Conservation (phyloP, 2,797 vertebrate genomes). For the Labroides dimidiatus region DNA sequence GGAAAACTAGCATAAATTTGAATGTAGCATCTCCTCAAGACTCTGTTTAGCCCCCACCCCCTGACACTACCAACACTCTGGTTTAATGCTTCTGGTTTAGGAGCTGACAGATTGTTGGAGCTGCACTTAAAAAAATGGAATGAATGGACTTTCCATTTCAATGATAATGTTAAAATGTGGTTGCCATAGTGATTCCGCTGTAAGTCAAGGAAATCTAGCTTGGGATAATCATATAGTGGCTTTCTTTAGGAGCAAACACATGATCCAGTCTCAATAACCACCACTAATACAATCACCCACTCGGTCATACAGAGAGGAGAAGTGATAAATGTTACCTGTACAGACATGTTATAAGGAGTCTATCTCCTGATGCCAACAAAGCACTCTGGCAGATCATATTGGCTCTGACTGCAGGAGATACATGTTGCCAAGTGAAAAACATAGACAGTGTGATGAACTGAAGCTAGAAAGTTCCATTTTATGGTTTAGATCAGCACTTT, state of each 20-base stretch:
- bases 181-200: slow-evolving; percentile 43
- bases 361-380: background rate
- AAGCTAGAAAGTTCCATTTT: slow-evolving; percentile 7
- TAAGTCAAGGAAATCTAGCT: background rate
- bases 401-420: background rate
- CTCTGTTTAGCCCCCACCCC: too few species aligned
- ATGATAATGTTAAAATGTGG: slow-evolving; percentile 1
- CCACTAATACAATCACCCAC: background rate
- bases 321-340: background rate
- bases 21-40: too few species aligned
- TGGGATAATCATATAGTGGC: slow-evolving; percentile 1
- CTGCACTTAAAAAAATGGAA: too few species aligned
- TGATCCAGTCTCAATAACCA: background rate
- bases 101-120: too few species aligned
- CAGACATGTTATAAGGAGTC: background rate
- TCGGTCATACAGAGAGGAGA: background rate
- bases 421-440: slow-evolving; percentile 7
- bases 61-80: too few species aligned
- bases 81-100: too few species aligned
- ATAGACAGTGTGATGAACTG: background rate
- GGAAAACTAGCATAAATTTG: too few species aligned
- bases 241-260: slow-evolving; percentile 1
- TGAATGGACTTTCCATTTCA: background rate
- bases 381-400: slow-evolving; percentile 12
- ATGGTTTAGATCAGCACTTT: slow-evolving; percentile 1